phyloP scores from a whole-genome alignment of 2,797 vertebrate genomes.

The Microctenopoma stevenorrisi region DNA sequence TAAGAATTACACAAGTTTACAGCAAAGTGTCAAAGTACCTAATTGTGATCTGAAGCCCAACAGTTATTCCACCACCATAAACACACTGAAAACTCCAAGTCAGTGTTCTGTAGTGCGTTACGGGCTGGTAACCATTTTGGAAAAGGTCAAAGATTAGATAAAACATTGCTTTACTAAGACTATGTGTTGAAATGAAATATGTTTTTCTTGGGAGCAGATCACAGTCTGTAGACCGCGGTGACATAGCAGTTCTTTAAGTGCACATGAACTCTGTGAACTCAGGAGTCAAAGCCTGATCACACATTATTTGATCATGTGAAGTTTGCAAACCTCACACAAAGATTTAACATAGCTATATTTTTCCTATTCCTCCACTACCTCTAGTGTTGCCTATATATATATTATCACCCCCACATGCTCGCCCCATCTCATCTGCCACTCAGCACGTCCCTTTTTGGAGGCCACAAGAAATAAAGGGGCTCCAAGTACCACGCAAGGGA shows the following conservation, averaged over 20 bases:
- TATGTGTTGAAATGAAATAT: too few relatives aligned
- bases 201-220: too few relatives aligned
- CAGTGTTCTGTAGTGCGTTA: too few relatives aligned
- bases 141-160: too few relatives aligned
- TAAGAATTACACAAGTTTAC: too few relatives aligned
- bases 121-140: too few relatives aligned
- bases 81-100: too few relatives aligned
- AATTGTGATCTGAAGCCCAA: too few relatives aligned
- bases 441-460: conserved; percentile 33
- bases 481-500: conserved; percentile 58
- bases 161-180: too few relatives aligned
- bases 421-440: conserved; percentile 58
- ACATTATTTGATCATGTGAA: neutral
- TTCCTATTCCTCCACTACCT: conserved; percentile 30
- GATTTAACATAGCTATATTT: conserved; percentile 50
- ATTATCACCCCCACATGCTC: conserved; percentile 32
- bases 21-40: too few relatives aligned
- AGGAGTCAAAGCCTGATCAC: neutral
- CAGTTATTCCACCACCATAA: too few relatives aligned
- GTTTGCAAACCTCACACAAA: neutral
- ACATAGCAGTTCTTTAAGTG: conserved; percentile 1
- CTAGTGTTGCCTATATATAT: conserved; percentile 21
- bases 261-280: conserved; percentile 26
- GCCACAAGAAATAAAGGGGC: conserved; percentile 60
- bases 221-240: neutral